Evolutionary conservation across 2,797 vertebrate genomes (phyloP), one percentile per base, ranked within the genome.

Genomic region (Ammospiza maritima): DNA sequence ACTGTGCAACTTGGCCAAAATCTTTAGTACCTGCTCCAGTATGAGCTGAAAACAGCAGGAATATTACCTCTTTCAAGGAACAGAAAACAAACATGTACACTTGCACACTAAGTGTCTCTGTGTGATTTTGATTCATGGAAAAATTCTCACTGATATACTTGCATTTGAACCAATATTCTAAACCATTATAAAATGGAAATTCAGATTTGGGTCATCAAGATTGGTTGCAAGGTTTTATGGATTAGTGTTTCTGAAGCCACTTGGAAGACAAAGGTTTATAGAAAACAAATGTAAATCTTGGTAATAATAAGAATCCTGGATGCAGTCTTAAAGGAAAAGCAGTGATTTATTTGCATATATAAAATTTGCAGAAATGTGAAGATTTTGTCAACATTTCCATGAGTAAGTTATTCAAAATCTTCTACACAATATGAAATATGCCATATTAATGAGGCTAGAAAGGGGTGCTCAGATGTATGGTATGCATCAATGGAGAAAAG

Each of bases 131-230:
- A 71, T 40, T 67, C 17, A 51, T 58, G 15, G 61, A 61, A 86
- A 87, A 54, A 47, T n/a, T 84, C 22, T 81, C 32, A 67, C 25
- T 51, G 58, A 51, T 23, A n/a, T 51, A 71, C 84, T 5, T 50
- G 5, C 15, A 32, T 57, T 85, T 85, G 67, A 67, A 90, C 8
- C 30, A 77, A 32, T 56, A 48, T 3, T 74, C 40, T 58, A 79
- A 76, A 42, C 38, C 30, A 54, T 78, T 84, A 53, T 30, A 90
- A 90, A 96, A 91, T 47, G 23, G 36, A 92, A 92, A 91, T 82
- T 57, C 45, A 92, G 19, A 79, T 83, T 85, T 82, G 40, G 54
- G 56, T 61, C 56, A 82, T 53, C 16, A 76, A 78, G 70, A 40
- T 0, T 74, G 38, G 45, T 42, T 91, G 45, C 30, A 80, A 80